Evolutionary conservation across 1,140 invertebrate species (phyloP), one percentile per base, ranked within the genome.

Genomic region (Chelonus insularis): DNA sequence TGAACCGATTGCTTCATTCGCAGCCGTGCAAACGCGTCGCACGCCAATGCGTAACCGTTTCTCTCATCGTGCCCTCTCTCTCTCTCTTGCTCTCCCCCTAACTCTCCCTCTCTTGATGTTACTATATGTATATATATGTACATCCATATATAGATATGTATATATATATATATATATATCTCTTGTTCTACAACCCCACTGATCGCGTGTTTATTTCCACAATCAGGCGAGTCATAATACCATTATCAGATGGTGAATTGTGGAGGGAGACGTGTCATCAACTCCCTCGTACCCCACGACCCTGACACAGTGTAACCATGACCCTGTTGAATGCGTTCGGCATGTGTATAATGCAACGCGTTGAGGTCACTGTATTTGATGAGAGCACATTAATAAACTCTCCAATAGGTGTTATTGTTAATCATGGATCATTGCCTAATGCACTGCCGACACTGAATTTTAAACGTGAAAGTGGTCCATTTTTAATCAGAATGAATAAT

Each of bases 201-300:
- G 64, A 72, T 72, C 67, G 63, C 72, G 45, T 72, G 74, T 76
- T 77, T 77, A 77, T 75, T 76, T 77, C 72, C 70, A 76, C 72
- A 75, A 77, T 77, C 72, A 74, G 68, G 65, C 71, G 70, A 76
- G 68, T 73, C 70, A 75, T 75, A 76, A 78, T 76, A 67, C 69
- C 72, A 76, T 78, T 78, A 76, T 76, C 74, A 69, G 69, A 75
- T 73, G 73, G 74, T 75, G 70, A 60, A 66, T 58, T 62, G 70
- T 55, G 68, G 66, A n/a, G 57, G 50, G 63, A 68, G 5, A 32
- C 8, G 47, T 55, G 52, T 48, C 64, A 69, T 68, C 62, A 66
- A 61, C 66, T 58, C 59, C 57, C 62, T 64, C 62, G 32, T 18
- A 37, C 62, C 25, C 39, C 29, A 51, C 63, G 69, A 75, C 73